These are phyloP conservation scores for Lophotriccus pileatus DNA, from an alignment of 2,797 vertebrate genomes.

Conservation along the genomic window DNA sequence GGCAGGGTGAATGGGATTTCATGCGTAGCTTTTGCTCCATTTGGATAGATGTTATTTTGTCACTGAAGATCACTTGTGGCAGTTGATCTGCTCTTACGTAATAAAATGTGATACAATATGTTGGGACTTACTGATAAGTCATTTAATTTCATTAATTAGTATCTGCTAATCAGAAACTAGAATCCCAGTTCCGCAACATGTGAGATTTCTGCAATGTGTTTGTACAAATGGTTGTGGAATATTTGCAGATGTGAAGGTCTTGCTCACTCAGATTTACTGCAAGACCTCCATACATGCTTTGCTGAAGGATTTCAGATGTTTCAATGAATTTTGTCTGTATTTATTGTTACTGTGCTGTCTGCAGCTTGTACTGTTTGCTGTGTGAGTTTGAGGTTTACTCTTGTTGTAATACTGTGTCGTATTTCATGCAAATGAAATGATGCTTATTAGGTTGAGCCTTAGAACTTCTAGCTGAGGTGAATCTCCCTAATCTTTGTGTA, in stretches of 20 bases:
- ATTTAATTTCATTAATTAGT: neutral
- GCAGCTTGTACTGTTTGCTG: neutral
- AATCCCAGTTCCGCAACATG: rapidly evolving
- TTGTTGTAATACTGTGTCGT: neutral
- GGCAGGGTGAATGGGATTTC: neutral
- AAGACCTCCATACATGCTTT: neutral
- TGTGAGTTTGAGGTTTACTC: neutral
- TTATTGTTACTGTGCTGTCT: neutral
- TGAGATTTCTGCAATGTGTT: neutral
- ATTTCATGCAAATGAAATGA: neutral
- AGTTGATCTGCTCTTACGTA: neutral
- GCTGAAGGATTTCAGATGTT: neutral
- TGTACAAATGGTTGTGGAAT: neutral
- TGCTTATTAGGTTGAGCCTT: neutral
- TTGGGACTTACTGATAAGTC: neutral
- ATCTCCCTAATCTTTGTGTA: neutral
- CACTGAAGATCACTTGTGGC: neutral
- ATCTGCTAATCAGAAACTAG: neutral
- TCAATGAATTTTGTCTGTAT: neutral
- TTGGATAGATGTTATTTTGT: neutral
- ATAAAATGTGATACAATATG: neutral
- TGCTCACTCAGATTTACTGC: neutral
- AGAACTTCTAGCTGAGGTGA: neutral
- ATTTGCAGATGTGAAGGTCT: neutral
- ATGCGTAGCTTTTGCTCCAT: neutral